Percentiles rank a stretch among this genome's conserved stretches.
Conservation (phyloP, 2,797 vertebrate genomes). For the Psittacula echo region DNA sequence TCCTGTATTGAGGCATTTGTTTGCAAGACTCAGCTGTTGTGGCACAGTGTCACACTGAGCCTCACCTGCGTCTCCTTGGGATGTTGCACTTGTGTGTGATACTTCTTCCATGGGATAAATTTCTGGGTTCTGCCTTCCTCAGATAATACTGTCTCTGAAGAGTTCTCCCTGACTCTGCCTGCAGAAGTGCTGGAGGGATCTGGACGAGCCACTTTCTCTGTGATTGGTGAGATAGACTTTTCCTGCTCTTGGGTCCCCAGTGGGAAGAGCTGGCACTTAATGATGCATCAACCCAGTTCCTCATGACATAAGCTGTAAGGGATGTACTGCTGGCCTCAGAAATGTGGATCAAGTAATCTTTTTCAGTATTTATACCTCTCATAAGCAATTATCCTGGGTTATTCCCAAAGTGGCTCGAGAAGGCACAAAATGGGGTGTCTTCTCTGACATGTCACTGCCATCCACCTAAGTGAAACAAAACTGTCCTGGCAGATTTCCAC, state of each 20-base stretch:
- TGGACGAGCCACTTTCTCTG: conserved; percentile 53
- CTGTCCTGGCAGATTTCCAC: background rate
- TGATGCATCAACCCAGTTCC: background rate
- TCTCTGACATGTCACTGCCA: background rate
- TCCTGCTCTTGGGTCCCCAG: background rate
- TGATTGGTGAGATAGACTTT: conserved; percentile 65
- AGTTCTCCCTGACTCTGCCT: conserved; percentile 63
- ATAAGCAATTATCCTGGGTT: background rate
- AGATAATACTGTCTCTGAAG: conserved; percentile 62
- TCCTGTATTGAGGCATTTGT: background rate
- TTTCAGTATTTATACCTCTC: background rate
- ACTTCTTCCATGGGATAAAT: background rate
- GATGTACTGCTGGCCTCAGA: background rate
- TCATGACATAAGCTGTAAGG: background rate
- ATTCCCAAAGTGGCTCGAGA: background rate
- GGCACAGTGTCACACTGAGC: background rate
- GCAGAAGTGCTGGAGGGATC: conserved; percentile 68
- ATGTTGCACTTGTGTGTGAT: background rate
- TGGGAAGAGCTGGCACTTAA: background rate
- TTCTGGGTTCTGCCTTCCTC: conserved; percentile 5
- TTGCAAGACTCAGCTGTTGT: background rate
- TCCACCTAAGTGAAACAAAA: background rate
- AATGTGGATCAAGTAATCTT: background rate
- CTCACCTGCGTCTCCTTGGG: background rate
- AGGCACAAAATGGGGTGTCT: background rate